Base-by-base conservation (phyloP, 2,888 invertebrate genomes). In the Thereva nobilitata region DNA sequence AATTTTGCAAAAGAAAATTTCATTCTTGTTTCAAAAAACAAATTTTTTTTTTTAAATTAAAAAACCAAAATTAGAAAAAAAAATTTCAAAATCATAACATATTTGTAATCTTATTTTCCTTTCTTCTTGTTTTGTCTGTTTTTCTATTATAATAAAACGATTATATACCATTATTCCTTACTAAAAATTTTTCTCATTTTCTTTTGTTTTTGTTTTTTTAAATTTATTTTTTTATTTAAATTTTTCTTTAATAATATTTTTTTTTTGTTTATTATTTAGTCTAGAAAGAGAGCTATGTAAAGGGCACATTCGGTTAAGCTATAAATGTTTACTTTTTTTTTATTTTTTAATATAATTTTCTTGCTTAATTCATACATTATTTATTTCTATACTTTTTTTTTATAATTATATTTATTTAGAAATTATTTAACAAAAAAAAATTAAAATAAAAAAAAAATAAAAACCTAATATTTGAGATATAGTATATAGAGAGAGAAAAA, bases 301-400 rank as follows among this genome's bases (percentile, higher is more conserved):
- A 81, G 80, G 80, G 80, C 80, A 81, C 80, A 80, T 80, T 80
- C 79, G 80, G 80, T 81, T 81, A 81, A 81, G 80, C 80, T 80
- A 53, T 54, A 64, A 64, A 79, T 79, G 76, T 74, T 74, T 74
- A 70, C 70, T 63, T 54, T 63, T 66, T 53, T 47, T 53, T 37
- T 56, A 59, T 57, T 61, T 45, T 61, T 61, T 49, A 61, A 38
- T 55, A 8, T 12, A 40, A 23, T 61, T 67, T 61, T 52, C 49
- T 52, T 7, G 40, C 53, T 40, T 50, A 64, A 45, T 56, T 45
- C 55, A 41, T 64, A 38, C 10, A 54, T 45, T 64, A 38, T 61
- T 37, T 37, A 9, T 47, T 47, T 49, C 38, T 23, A 50, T 35
- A 10, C 9, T 50, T 41, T 50, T 35, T 40, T 34, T 41, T 63